Evolutionary conservation across 2,888 invertebrate species (phyloP).

Genomic region (Melanotus villosus): DNA sequence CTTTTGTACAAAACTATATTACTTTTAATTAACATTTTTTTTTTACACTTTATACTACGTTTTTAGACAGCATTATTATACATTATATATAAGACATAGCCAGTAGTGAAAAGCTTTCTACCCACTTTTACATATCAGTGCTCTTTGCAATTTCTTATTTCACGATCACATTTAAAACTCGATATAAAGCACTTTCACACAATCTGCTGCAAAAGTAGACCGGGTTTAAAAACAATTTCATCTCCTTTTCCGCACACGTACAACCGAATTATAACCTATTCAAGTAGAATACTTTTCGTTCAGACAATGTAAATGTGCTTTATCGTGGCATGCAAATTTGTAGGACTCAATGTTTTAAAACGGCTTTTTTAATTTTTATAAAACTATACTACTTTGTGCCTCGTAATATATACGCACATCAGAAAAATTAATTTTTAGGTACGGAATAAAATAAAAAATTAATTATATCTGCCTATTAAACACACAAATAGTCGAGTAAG

Average conservation of each 20-base stretch:
- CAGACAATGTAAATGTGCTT: slow-evolving; percentile 20
- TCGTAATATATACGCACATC: slow-evolving; percentile 18
- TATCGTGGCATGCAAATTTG: slow-evolving; percentile 1
- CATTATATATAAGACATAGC: slow-evolving; percentile 37
- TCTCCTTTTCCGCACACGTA: too few relatives aligned
- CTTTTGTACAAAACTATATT: slow-evolving; percentile 50
- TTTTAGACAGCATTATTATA: slow-evolving; percentile 41
- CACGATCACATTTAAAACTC: slow-evolving; percentile 26
- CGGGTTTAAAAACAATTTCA: too few relatives aligned
- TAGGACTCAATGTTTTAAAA: slow-evolving; percentile 6
- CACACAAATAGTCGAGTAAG: slow-evolving; percentile 12
- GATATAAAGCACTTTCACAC: slow-evolving; percentile 31
- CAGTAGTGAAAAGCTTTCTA: slow-evolving; percentile 39
- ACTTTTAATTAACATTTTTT: slow-evolving; percentile 40
- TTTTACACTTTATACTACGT: slow-evolving; percentile 42
- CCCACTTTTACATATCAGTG: slow-evolving; percentile 31
- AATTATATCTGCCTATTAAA: not conserved
- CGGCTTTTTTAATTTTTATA: slow-evolving; percentile 3
- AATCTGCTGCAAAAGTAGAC: too few relatives aligned
- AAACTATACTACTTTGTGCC: slow-evolving; percentile 25
- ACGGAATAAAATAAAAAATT: slow-evolving; percentile 1
- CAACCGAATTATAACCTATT: too few relatives aligned
- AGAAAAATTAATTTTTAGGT: slow-evolving; percentile 10
- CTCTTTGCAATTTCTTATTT: slow-evolving; percentile 26
- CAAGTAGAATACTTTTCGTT: not conserved